Evolutionary conservation across 2,888 invertebrate species (phyloP).

Genomic region (Myopa testacea): DNA sequence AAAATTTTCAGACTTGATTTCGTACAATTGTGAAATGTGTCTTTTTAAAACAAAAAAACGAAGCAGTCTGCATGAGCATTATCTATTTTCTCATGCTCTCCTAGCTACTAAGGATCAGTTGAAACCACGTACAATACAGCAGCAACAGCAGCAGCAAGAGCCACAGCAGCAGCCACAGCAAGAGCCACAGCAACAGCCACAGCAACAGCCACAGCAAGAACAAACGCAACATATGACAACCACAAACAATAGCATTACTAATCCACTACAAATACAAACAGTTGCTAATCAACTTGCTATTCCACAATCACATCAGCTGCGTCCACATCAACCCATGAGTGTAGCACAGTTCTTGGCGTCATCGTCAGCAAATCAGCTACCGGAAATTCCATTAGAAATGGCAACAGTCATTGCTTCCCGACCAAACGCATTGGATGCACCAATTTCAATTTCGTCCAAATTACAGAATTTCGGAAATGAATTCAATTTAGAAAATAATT

Average conservation of each 20-base stretch:
- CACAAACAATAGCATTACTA: not conserved
- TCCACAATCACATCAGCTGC: constrained; percentile 7
- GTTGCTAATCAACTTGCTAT: constrained; percentile 20
- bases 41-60: constrained; percentile 53
- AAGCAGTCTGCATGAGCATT: constrained; percentile 54
- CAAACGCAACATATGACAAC: constrained; percentile 15
- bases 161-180: not conserved
- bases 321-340: constrained; percentile 1
- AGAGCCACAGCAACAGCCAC: not conserved
- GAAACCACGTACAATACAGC: constrained; percentile 46
- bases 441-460: constrained; percentile 1
- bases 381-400: constrained; percentile 30
- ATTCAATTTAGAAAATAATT: constrained; percentile 43
- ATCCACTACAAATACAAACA: no score
- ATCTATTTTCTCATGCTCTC: constrained; percentile 50
- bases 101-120: constrained; percentile 48
- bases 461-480: constrained; percentile 32
- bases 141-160: not conserved
- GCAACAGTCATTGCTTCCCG: constrained; percentile 29
- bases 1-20: constrained; percentile 51
- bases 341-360: constrained; percentile 31
- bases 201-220: not conserved
- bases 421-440: constrained; percentile 2
- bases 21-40: constrained; percentile 57
- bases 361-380: constrained; percentile 17